A percentile compares a stretch with the other conserved stretches of the same genome.
phyloP scores from a whole-genome alignment of 2,797 vertebrate genomes.

The Acipenser ruthenus region DNA sequence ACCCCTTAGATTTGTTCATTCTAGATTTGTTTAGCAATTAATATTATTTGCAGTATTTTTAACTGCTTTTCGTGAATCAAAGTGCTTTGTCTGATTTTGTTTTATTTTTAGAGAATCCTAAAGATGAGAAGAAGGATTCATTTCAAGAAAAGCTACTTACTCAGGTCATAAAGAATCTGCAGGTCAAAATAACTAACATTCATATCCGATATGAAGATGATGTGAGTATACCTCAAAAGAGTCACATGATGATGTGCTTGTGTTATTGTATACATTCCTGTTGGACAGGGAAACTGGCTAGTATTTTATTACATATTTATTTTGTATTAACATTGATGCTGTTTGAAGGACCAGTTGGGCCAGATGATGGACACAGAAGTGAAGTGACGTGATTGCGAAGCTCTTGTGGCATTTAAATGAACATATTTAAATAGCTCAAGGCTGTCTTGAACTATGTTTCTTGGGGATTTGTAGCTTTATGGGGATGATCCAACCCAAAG shows the following conservation, averaged over 20 bases:
- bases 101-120: slow-evolving; percentile 70
- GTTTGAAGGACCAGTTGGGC: too few species aligned
- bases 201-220: slow-evolving; percentile 92
- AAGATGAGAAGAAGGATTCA: slow-evolving; percentile 86
- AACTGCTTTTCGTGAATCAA: background rate
- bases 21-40: background rate
- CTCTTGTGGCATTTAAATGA: too few species aligned
- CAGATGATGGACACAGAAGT: too few species aligned
- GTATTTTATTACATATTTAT: too few species aligned
- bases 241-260: background rate
- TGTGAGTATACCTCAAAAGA: slow-evolving; percentile 57
- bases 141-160: slow-evolving; percentile 89
- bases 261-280: background rate
- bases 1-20: slow-evolving; percentile 14
- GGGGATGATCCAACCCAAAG: too few species aligned
- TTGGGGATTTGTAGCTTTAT: too few species aligned
- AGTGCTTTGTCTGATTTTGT: background rate
- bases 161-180: slow-evolving; percentile 94
- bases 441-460: too few species aligned
- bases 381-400: background rate
- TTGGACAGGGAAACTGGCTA: too few species aligned
- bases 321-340: too few species aligned
- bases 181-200: slow-evolving; percentile 93
- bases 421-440: too few species aligned
- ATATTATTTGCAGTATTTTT: background rate